Conservation (phyloP, 2,888 invertebrate species). For the Zygaena filipendulae region DNA sequence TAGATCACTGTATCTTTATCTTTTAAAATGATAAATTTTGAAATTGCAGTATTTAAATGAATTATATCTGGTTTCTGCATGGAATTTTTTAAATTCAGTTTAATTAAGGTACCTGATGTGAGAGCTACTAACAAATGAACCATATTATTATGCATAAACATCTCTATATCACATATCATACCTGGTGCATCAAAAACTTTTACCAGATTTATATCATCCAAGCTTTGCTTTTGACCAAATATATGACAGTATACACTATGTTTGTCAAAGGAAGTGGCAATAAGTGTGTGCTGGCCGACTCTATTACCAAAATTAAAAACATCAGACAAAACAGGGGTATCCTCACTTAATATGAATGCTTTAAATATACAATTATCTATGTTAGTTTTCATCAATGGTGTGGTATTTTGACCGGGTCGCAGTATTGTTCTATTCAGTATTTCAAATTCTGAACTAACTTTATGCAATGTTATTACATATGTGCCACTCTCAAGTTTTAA, state of each 20-base stretch:
- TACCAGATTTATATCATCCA: constrained; percentile 20
- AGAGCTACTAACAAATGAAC: constrained; percentile 29
- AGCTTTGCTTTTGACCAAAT: constrained; percentile 20
- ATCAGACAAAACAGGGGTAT: background rate
- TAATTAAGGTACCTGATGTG: constrained; percentile 37
- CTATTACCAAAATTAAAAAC: too few relatives aligned
- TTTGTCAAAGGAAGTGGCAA: constrained; percentile 32
- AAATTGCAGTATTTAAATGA: constrained; percentile 39
- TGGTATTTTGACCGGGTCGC: constrained; percentile 16
- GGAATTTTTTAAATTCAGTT: constrained; percentile 22
- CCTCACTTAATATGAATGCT: constrained; percentile 1
- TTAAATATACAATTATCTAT: constrained; percentile 23
- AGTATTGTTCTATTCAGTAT: constrained; percentile 22
- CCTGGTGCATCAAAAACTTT: constrained; percentile 38
- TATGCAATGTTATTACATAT: constrained; percentile 29
- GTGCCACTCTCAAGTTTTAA: constrained; percentile 26
- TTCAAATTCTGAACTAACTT: constrained; percentile 28
- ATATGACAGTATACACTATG: constrained; percentile 28
- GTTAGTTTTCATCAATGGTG: constrained; percentile 12
- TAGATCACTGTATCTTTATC: constrained; percentile 33
- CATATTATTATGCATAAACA: constrained; percentile 20
- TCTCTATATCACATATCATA: constrained; percentile 33
- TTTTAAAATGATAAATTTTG: constrained; percentile 26
- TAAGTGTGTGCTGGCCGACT: background rate
- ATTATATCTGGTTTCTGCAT: constrained; percentile 21